Base-by-base conservation (phyloP, 2,797 vertebrate genomes). In the Zenarchopterus dispar region DNA sequence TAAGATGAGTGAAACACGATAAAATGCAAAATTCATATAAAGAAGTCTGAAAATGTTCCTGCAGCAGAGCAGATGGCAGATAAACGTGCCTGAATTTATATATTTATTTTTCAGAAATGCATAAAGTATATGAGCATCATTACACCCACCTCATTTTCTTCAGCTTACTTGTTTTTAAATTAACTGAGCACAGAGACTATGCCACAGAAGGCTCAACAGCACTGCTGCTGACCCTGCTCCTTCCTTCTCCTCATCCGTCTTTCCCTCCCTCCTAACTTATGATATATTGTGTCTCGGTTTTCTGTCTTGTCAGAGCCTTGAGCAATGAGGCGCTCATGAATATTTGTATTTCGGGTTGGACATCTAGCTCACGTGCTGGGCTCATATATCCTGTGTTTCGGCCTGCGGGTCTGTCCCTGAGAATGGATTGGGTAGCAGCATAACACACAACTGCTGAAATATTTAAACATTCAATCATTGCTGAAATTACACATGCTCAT, bases 381-480 rank as follows among this genome's bases (percentile, higher is more conserved):
- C 19, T 6, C 78, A 47, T 82, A 63, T 71, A 70, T 77, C 81
- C 80, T 63, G 59, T 83, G 86, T 73, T 13, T 28, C 70, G 79
- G 75, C 81, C 77, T 82, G 63, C 10, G 18, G 79, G 86, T 62
- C 63, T 64, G 73, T 73, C 78, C 51, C 56, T 54, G 63, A 74
- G 67, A 79, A 90, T 75, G 67, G 83, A 89, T 88, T 73, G 19
- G 26, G 71, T 56, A 65, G 56, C 67, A 33, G 80, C 56, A 23
- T 51, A 75, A 81, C 65, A 66, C 67, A 77, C 73, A 80, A 77
- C 80, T 83, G 70, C 68, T 92, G 55, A 93, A 94, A 93, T 92
- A 92, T 94, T 93, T 84, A 93, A 84, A 77, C 57, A 52, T 79
- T 59, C 55, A 79, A 87, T 90, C 76, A 85, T 90, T 88, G 88